phyloP scores from a whole-genome alignment of 2,888 invertebrate species.

The Hemicrepidius hirtus region DNA sequence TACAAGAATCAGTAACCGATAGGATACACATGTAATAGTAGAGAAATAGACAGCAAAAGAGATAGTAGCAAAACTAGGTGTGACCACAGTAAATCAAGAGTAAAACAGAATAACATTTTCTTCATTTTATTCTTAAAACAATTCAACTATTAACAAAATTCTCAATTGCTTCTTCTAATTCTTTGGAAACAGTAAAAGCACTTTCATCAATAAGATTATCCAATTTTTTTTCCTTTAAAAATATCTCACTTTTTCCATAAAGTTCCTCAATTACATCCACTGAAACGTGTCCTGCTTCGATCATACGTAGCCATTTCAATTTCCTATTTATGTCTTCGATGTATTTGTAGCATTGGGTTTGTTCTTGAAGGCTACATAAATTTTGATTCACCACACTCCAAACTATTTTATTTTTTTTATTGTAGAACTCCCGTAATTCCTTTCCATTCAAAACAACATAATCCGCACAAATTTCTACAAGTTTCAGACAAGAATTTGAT shows the following conservation, averaged over 20 bases:
- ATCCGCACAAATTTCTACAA: constrained; percentile 65
- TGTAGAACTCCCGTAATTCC: constrained; percentile 62
- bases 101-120: too few relatives aligned
- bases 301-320: constrained; percentile 64
- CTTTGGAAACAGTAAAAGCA: constrained; percentile 53
- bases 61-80: too few relatives aligned
- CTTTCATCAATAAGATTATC: constrained; percentile 59
- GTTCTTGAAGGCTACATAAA: constrained; percentile 49
- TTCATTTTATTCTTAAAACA: too few relatives aligned
- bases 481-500: constrained; percentile 51
- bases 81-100: too few relatives aligned
- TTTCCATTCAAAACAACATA: constrained; percentile 64
- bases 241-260: constrained; percentile 65
- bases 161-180: constrained; percentile 7
- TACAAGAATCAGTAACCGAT: too few relatives aligned
- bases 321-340: constrained; percentile 68
- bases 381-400: constrained; percentile 67
- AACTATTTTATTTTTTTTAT: constrained; percentile 62
- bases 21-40: too few relatives aligned
- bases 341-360: constrained; percentile 63
- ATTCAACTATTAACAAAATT: constrained; percentile 5
- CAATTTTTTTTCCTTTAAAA: constrained; percentile 63
- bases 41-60: too few relatives aligned
- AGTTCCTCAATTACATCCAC: constrained; percentile 64
- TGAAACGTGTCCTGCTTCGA: constrained; percentile 66